Evolutionary conservation across 2,888 invertebrate genomes (phyloP), one percentile per base, ranked within the genome.

Genomic region (Rotaria macrura): DNA sequence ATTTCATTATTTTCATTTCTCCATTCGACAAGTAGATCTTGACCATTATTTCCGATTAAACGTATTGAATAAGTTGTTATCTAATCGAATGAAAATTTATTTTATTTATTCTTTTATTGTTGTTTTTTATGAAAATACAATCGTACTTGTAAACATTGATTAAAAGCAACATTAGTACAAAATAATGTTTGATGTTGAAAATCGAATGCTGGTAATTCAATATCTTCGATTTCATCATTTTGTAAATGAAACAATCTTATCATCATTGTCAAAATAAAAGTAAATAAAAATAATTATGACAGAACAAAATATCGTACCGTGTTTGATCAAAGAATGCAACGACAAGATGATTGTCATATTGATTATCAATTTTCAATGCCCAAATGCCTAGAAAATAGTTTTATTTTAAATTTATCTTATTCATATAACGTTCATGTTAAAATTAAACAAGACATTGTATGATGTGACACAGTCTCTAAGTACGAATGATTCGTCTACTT

Each of bases 271-370:
- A n/a, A n/a, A 25, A 38, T 1, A 43, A 10, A 23, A 25, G 49
- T 29, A 25, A 25, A 43, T 43, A 38, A 29, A 49, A 25, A 38
- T 40, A 25, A 49, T 14, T 17, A 14, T 17, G 14, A 49, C 3
- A 17, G 3, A 49, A 49, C 3, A 49, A 49, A 49, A 87, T 25
- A 47, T 87, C 87, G 23, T 88, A 93, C 93, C 94, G 93, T 0
- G 97, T 97, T 89, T 97, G 96, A 10, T 96, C 97, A n/a, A 97
- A 96, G 91, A 98, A 97, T 4, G 97, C 94, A 84, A 99, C 92
- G 1, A 98, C 95, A 25, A 99, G 92, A 5, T 96, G 96, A 90
- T 98, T 96, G 90, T 97, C 96, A 88, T 88, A 89, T 49, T 88
- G 88, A 20, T 88, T 88, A 83, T 93, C 93, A 20, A 95, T 93